Evolutionary conservation across 2,888 invertebrate species (phyloP), one percentile per base, ranked within the genome.

Genomic region (Drosophila differens): DNA sequence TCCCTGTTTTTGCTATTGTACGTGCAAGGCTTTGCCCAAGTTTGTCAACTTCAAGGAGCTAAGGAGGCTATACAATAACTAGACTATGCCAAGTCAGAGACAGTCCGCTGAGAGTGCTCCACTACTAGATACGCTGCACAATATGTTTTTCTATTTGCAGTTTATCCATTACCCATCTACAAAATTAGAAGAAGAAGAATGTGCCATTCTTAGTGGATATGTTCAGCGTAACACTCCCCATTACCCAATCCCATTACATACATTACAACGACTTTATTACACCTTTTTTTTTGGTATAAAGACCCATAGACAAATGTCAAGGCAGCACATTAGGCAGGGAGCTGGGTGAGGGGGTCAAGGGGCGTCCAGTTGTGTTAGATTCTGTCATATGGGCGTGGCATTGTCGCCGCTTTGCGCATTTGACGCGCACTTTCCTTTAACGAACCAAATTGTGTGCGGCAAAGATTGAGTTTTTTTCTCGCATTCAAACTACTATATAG

Each of bases 371-470:
- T 55, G 28, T 70, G 58, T 53, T 62, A 39, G 60, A 70, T 70
- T 62, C 51, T 58, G 71, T 65, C 79, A 75, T 55, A 71, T 76
- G 78, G 78, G 78, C 76, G 79, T 78, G 79, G 78, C 76, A 68
- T 44, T 68, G 64, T 75, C 67, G 65, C 64, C 60, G 70, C 62
- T 78, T 63, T 73, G 68, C 80, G 62, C 77, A 81, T 67, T 80
- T 81, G 77, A 77, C 66, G 81, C 81, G 54, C 70, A 63, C 68
- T 80, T 71, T 62, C 66, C 68, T 75, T 81, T 85, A 82, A 85
- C 85, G 75, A 82, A 83, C 70, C 78, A 76, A 75, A 85, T 83
- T 85, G 72, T 78, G 63, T 65, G 62, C 55, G 28, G 66, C 52
- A 68, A 73, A 78, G 69, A 77, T 84, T 32, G 30, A 71, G 44